Evolutionary conservation across 2,113 vertebrate species (phyloP), one percentile per base, ranked within the genome.

Genomic region (Petaurus breviceps): DNA sequence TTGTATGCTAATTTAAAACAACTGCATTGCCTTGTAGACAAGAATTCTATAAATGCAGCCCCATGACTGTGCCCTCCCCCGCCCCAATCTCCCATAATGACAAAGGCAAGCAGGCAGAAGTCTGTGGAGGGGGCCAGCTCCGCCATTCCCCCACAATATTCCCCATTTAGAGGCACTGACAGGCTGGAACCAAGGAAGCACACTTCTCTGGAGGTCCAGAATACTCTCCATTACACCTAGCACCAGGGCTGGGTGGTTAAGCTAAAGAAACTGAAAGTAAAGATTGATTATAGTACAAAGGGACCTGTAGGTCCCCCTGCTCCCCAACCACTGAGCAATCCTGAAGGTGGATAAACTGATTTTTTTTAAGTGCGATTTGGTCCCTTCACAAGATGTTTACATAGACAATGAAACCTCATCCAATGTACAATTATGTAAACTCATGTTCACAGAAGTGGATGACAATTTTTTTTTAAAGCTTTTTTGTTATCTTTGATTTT

Each of bases 1-100:
- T 98, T 98, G 98, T 98, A 98, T 97, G 98, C 98, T 99, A 98
- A 99, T 99, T 98, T 98, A 98, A 99, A 99, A 98, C 99, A 99
- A 98, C 98, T 98, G 98, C 95, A 52, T 97, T 97, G 98, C 97
- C 98, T 97, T 98, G 97, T 98, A 98, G 99, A 98, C 98, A 99
- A 97, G 98, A 98, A 99, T 98, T 98, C 98, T 97, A 98, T 97
- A 98, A 98, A 98, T 97, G 98, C 97, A 98, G 95, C 84, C 94
- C 96, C 37, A 49, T 68, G 46, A 90, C 96, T 55, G 51, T 84
- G 94, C 95, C 43, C 95, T 95, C 94, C 51, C 51, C n/a, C 52
- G 16, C 52, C 50, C 50, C 50, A 28, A 16, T 54, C 97, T 96
- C 98, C 97, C 92, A 94, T 96, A 28, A 68, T 93, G 98, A 96